Evolutionary conservation across 2,797 vertebrate species (phyloP), one percentile per base, ranked within the genome.

Genomic region (Enteromius trimaculatus): DNA sequence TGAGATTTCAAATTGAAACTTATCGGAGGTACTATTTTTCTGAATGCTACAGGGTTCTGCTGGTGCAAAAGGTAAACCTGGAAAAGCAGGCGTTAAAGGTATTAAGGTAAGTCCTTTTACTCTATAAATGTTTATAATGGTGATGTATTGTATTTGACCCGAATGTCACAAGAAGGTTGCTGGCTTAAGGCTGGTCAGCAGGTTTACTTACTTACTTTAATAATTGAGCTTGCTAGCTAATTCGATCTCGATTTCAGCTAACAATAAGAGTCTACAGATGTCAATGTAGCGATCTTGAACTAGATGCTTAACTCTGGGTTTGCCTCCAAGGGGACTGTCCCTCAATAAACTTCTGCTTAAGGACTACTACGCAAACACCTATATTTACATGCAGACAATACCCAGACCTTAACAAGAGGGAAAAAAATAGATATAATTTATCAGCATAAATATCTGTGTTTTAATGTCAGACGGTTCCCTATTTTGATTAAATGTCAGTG

Each of bases 21-120:
- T n/a, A 60, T 74, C n/a, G 37, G 21, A 77, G n/a, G 39, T 8
- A 77, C 23, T 84, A 10, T 62, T 78, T 78, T 26, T 86, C 2
- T 82, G 1, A 88, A 53, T 80, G 9, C 89, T 85, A 58, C 85
- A 95, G 94, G 94, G 93, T 19, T 3, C 53, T 60, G 5, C 1
- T 26, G 94, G 94, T 53, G 88, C 88, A 0, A 66, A 71, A 21
- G 95, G 94, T 1, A 1, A 87, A 68, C 0, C 84, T 29, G 94
- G 94, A 65, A 70, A 86, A 55, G 85, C 66, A 3, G 94, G 92
- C 83, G 84, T 83, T 70, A 89, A 90, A 90, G 94, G 94, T 77
- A 31, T 89, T 84, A 93, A 93, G 93, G 94, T 95, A 90, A 91
- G 58, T 49, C 17, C 19, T 6, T 64, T 47, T 9, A 31, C 58